Evolutionary conservation across 2,113 vertebrate genomes (phyloP).

Genomic region (Crotophaga sulcirostris): DNA sequence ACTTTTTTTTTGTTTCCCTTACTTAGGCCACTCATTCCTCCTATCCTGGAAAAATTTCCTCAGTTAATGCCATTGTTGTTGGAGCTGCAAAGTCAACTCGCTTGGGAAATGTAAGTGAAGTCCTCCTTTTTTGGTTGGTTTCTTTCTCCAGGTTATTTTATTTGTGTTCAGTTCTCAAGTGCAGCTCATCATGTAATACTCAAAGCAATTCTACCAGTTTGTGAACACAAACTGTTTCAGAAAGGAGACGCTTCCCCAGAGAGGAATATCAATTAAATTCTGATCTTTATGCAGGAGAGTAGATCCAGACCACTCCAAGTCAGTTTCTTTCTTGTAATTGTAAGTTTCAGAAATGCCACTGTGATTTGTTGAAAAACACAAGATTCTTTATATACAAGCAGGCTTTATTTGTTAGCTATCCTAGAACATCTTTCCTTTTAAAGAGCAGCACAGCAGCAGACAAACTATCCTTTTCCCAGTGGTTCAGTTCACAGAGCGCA

Average conservation of each 20-base stretch:
- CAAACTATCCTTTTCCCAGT: neutral
- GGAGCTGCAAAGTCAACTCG: neutral
- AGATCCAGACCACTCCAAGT: neutral
- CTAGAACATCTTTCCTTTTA: neutral
- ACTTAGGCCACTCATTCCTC: neutral
- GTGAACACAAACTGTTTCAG: neutral
- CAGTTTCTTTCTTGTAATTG: neutral
- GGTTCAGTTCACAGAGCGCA: neutral
- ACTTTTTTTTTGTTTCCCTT: neutral
- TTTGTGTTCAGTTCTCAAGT: neutral
- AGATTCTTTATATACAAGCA: neutral
- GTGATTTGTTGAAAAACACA: neutral
- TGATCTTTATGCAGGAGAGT: neutral
- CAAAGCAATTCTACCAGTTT: neutral
- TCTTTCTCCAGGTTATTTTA: neutral
- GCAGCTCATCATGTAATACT: neutral
- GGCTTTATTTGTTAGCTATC: neutral
- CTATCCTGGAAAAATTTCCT: neutral
- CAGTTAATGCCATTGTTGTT: neutral
- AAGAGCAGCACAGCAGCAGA: neutral
- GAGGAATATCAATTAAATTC: neutral
- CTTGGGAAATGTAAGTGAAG: neutral
- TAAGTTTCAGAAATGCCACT: neutral
- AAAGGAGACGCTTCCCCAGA: neutral
- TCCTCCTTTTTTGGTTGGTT: neutral